phyloP scores from a whole-genome alignment of 2,797 vertebrate genomes.

The Forpus xanthops region DNA sequence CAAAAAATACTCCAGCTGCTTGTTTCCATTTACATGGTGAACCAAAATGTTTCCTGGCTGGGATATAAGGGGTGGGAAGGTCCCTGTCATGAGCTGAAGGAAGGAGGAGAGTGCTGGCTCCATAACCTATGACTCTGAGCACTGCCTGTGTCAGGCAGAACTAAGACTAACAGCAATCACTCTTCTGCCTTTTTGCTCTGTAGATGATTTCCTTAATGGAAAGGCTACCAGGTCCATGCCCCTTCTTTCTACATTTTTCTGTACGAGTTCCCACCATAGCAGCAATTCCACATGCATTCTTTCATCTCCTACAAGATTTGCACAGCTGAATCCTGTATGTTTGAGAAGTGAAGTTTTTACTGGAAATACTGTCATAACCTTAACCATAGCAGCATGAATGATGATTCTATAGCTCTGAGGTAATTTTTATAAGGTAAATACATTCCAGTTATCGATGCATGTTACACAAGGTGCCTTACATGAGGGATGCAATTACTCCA shows the following conservation, averaged over 20 bases:
- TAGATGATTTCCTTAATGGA: neutral
- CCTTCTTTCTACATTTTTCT: neutral
- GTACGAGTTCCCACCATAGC: neutral
- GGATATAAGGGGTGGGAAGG: neutral
- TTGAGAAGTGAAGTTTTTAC: slow-evolving; percentile 22
- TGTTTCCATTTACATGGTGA: neutral
- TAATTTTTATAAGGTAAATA: slow-evolving; percentile 50
- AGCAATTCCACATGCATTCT: accelerated
- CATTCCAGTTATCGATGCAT: neutral
- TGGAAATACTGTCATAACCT: slow-evolving; percentile 12
- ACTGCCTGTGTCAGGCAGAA: accelerated
- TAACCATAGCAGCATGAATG: neutral
- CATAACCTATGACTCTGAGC: accelerated
- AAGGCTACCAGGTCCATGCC: neutral
- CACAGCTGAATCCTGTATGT: slow-evolving; percentile 22
- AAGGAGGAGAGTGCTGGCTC: neutral
- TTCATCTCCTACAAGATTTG: neutral
- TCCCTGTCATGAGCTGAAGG: neutral
- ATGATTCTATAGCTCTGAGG: slow-evolving; percentile 6
- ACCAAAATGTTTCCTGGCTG: neutral
- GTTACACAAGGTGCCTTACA: neutral
- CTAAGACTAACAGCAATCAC: neutral
- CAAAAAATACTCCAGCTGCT: neutral
- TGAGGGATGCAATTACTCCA: neutral
- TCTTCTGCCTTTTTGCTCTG: neutral